Evolutionary conservation across 23 tunicate species (phyloP), one percentile per base, ranked within the genome.

Genomic region (Clavelina lepadiformis): DNA sequence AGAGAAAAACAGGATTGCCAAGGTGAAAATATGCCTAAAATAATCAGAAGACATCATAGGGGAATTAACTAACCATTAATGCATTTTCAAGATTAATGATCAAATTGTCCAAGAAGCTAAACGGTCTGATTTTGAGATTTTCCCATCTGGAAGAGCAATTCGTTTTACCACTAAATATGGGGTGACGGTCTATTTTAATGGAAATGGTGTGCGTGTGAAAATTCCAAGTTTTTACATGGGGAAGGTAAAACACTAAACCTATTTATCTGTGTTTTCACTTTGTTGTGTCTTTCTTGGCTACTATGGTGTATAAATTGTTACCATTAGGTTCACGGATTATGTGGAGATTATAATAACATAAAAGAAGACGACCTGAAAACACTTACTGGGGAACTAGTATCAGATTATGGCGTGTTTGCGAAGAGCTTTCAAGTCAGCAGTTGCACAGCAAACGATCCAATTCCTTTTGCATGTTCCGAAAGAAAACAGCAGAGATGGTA

Each of bases 321-420:
- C 15, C 49, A 41, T 11, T 21, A 82, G 91, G 80, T 82, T 3
- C 56, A 76, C 24, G 91, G 91, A 0, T 45, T 82, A 23, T 82
- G 91, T 67, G 91, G 91, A 41, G 65, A 82, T 50, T 82, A 46
- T 51, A 74, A 82, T 70, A 67, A 54, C 13, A 35, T 49, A 23
- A 37, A 55, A 50, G 6, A 60, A 44, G 81, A 82, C 54, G 91
- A 82, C 55, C 37, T 73, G 67, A 25, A 55, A 35, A 74, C 55
- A 44, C 3, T 34, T 22, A 36, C 45, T 31, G 91, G 91, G 3
- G 30, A 19, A 1, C 23, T 64, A 34, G 67, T 66, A 5, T 27
- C 56, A 19, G 44, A 73, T 35, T 82, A 34, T 56, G 35, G 38
- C 2, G 74, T 65, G 19, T 65, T 82, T 74, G 91, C 75, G 28